Percentiles rank a stretch among this genome's conserved stretches.
Evolutionary conservation across 2,888 invertebrate species (phyloP).

Genomic region (Herminia tarsipennalis): DNA sequence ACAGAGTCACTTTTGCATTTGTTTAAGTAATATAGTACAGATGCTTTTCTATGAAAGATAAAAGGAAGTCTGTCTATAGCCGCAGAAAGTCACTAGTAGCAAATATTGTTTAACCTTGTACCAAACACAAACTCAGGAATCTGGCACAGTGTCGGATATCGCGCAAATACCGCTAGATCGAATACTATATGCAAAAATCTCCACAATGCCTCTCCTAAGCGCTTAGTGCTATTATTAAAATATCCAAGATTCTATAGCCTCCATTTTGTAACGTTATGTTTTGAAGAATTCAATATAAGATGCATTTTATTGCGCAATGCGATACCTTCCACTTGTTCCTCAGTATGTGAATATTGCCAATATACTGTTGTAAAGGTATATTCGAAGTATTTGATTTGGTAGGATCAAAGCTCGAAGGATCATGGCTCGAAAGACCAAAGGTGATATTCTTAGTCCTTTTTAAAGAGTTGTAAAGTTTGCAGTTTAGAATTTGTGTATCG

Average conservation of each 20-base stretch:
- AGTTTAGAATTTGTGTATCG: too few relatives aligned
- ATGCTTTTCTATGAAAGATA: too few relatives aligned
- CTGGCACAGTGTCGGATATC: slow-evolving; percentile 42
- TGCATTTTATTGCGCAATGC: neutral
- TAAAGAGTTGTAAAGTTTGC: too few relatives aligned
- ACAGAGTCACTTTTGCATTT: too few relatives aligned
- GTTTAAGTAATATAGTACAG: too few relatives aligned
- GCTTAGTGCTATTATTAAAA: slow-evolving; percentile 29
- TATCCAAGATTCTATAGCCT: slow-evolving; percentile 5
- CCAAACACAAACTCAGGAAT: slow-evolving; percentile 42
- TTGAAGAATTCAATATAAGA: slow-evolving; percentile 6
- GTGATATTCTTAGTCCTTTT: too few relatives aligned
- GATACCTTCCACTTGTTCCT: neutral
- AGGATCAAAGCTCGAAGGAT: too few relatives aligned
- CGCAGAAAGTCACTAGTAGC: too few relatives aligned
- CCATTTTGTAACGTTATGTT: neutral
- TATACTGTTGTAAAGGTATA: neutral
- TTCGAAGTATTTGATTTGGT: too few relatives aligned
- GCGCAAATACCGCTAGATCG: slow-evolving; percentile 40
- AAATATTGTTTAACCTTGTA: slow-evolving; percentile 19
- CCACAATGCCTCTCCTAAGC: slow-evolving; percentile 44
- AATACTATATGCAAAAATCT: slow-evolving; percentile 60
- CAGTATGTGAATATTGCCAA: neutral
- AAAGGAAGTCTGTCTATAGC: too few relatives aligned
- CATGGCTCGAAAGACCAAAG: too few relatives aligned